Base-by-base conservation (phyloP, 2,888 invertebrate genomes). In the Bugulina stolonifera region DNA sequence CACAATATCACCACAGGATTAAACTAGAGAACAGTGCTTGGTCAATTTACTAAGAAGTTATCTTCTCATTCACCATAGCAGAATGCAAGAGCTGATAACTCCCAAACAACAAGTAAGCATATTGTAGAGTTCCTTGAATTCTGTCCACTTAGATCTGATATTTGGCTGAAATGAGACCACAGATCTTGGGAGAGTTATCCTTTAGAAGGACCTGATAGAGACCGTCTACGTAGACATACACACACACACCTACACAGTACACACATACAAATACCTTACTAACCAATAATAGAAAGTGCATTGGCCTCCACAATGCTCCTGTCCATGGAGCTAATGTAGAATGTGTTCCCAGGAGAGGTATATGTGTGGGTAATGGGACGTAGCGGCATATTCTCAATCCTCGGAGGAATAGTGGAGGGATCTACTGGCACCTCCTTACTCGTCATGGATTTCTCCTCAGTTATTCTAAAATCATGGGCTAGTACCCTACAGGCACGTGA, bases 271-370 rank as follows among this genome's bases (percentile, higher is more conserved):
- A 52, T 52, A 10, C 22, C 10, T 5, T 5, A 55, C 55, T 55
- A n/a, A 64, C 64, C 64, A 25, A 64, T 64, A 32, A 54, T 18
- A 43, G 35, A 3, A 10, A 70, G 32, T 2, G 54, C 54, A 10
- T 70, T n/a, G 70, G 70, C 5, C 52, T 70, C 70, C 32, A 64
- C 32, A 32, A 27, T 64, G 25, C 54, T 27, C 52, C 52, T 43
- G 29, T 70, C 70, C 70, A 70, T 70, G 32, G 52, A 54, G 25
- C 35, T 54, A 25, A 70, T 29, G 32, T 54, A 43, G 70, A 70
- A 70, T 2, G 70, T 70, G 70, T 70, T 70, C 14, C 52, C 52
- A 43, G 70, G 70, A 18, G 70, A 43, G 3, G 70, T 70, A 25
- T 54, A 70, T 23, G 35, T 29, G 32, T 70, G 35, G 10, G 70